Base-by-base conservation (phyloP, 2,113 vertebrate genomes). In the Petrocephalus microphthalmus region DNA sequence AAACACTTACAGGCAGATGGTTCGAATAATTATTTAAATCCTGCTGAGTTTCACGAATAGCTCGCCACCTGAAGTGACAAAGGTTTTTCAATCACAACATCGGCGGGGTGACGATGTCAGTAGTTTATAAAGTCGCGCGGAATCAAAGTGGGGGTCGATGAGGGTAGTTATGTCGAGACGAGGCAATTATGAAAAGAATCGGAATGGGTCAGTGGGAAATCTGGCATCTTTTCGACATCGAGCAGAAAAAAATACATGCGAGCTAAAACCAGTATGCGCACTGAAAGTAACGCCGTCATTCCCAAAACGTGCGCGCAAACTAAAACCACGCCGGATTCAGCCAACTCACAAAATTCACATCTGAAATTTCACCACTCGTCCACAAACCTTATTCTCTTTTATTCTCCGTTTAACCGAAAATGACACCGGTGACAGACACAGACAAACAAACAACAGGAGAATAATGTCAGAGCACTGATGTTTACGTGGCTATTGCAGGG, bases 71-170 rank as follows among this genome's bases (percentile, higher is more conserved):
- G 87, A 88, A 29, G 87, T 57, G 87, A 83, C 54, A 83, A 56
- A 88, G 87, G 87, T 88, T 88, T 88, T 88, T 82, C 53, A 88
- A 88, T 83, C 74, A 60, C 56, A 88, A 83, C 87, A 84, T 60
- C 78, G 45, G 87, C 60, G 22, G 78, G 74, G 52, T 60, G 87
- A 88, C 78, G 20, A 29, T 5, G 78, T 33, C 60, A 17, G 87
- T 49, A 53, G 71, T 71, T 54, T 53, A 88, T 67, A 64, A 51
- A 53, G 51, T 78, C 71, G 25, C 67, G 25, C 15, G 17, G 19
- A n/a, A 54, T 42, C 71, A 82, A 56, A 88, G 51, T 64, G 13
- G 37, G 52, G 51, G 25, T 19, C 15, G n/a, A 54, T 54, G 47
- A 29, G n/a, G 19, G 22, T 51, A 25, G n/a, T 51, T 20, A 52